Evolutionary conservation across 1,140 invertebrate species (phyloP), one percentile per base, ranked within the genome.

Genomic region (Drosophila nikananu): DNA sequence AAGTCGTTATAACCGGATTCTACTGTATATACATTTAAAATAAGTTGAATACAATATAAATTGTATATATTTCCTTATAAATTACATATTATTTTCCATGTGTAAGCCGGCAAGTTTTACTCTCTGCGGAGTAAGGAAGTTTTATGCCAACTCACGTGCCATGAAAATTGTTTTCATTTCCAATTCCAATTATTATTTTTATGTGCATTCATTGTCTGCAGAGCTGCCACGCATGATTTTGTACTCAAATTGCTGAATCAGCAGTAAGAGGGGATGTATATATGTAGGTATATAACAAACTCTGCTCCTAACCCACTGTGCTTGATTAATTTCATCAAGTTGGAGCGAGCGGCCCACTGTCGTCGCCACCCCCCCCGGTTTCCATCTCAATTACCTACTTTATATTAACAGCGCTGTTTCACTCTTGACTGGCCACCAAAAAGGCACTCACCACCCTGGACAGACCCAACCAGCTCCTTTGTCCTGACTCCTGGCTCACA

Each of bases 121-220:
- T 10, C n/a, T 30, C 8, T n/a, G n/a, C 13, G 19, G 4, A 17
- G 23, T 10, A 27, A 51, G 17, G 0, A 52, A 19, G 39, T 63
- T 77, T 87, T 81, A 44, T 86, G 81, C 86, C 75, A 57, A 76
- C 63, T 90, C 86, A 90, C 81, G 60, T 59, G 63, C 71, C 71
- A 86, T 89, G 81, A 89, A 90, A 89, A 90, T 81, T 89, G 84
- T 84, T 90, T 90, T 84, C 68, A 72, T 78, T 79, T 80, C 52
- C 81, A 89, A 84, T 84, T 84, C 86, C 84, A 89, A 89, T 89
- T 90, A 89, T 90, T 90, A 90, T 90, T 90, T 89, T 89, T 89
- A 84, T 87, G 84, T 87, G 70, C 77, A 90, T 81, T 89, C 86
- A 89, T 90, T 89, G 81, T 89, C 84, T 81, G 66, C n/a, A 3